phyloP scores from a whole-genome alignment of 2,113 vertebrate species.

The Patagioenas fasciata region DNA sequence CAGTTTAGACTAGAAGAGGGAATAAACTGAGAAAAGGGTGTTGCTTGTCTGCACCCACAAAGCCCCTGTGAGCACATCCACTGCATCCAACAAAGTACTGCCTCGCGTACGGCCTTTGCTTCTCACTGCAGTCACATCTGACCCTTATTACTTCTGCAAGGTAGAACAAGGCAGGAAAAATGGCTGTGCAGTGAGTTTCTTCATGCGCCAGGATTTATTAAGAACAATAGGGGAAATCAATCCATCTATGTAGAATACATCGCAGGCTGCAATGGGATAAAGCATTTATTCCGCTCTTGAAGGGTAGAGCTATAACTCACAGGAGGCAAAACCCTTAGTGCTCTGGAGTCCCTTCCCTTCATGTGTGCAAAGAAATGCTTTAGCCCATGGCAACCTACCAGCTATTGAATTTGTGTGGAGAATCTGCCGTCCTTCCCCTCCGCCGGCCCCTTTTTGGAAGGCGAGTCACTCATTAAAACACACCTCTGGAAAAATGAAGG shows the following conservation, averaged over 20 bases:
- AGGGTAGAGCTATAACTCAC: slow-evolving; percentile 71
- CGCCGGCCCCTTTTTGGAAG: slow-evolving; percentile 66
- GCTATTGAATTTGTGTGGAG: slow-evolving; percentile 69
- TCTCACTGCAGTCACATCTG: slow-evolving; percentile 58
- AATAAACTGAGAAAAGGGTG: background rate
- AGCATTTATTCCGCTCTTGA: slow-evolving; percentile 69
- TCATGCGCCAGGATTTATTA: slow-evolving; percentile 63
- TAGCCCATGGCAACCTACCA: slow-evolving; percentile 64
- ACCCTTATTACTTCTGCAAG: slow-evolving; percentile 67
- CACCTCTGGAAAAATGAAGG: slow-evolving; percentile 68
- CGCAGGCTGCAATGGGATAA: slow-evolving; percentile 63
- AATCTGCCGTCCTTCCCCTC: slow-evolving; percentile 60
- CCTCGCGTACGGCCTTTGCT: background rate
- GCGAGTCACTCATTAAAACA: slow-evolving; percentile 64
- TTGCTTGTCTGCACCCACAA: background rate
- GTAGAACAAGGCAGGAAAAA: slow-evolving; percentile 69
- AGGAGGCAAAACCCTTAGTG: slow-evolving; percentile 66
- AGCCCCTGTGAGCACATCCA: background rate
- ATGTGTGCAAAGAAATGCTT: slow-evolving; percentile 66
- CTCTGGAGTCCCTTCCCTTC: slow-evolving; percentile 60
- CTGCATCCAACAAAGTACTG: background rate
- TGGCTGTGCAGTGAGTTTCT: slow-evolving; percentile 62
- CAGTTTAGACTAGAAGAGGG: background rate
- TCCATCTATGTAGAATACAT: slow-evolving; percentile 70
- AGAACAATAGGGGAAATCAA: slow-evolving; percentile 71